Evolutionary conservation across 2,888 invertebrate genomes (phyloP).

Genomic region (Petrolisthes cinctipes): DNA sequence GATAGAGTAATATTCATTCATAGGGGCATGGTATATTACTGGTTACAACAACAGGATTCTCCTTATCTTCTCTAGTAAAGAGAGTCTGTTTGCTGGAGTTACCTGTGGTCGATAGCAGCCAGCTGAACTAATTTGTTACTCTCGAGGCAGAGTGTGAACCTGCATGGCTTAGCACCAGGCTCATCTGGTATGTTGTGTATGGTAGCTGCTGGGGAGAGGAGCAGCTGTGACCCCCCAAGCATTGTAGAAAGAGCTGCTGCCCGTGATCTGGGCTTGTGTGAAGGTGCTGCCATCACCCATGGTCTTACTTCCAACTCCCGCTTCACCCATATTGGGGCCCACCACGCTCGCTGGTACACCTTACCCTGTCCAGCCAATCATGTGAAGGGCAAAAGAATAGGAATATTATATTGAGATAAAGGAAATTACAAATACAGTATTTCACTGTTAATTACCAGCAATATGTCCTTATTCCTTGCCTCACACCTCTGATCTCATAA

Average conservation of each 20-base stretch:
- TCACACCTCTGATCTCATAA: no score
- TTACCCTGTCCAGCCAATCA: conserved; percentile 45
- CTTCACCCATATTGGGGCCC: conserved; percentile 61
- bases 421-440: neutral
- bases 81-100: conserved; percentile 54
- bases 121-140: conserved; percentile 80
- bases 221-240: conserved; percentile 72
- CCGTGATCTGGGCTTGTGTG: conserved; percentile 28
- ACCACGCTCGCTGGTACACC: conserved; percentile 58
- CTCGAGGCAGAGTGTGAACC: conserved; percentile 78
- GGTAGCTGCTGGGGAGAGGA: conserved; percentile 68
- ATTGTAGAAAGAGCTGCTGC: conserved; percentile 27
- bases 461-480: no score
- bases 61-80: no score
- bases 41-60: no score
- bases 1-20: neutral
- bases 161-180: conserved; percentile 70
- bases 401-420: neutral
- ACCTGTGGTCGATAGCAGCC: conserved; percentile 82
- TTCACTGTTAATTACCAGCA: no score
- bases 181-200: conserved; percentile 69
- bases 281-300: conserved; percentile 49
- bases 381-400: neutral
- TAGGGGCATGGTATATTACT: no score
- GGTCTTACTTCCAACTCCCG: conserved; percentile 59